A percentile compares a stretch with the other conserved stretches of the same genome.
Conservation (phyloP, 1,140 invertebrate genomes). For the Heliconius hewitsoni region DNA sequence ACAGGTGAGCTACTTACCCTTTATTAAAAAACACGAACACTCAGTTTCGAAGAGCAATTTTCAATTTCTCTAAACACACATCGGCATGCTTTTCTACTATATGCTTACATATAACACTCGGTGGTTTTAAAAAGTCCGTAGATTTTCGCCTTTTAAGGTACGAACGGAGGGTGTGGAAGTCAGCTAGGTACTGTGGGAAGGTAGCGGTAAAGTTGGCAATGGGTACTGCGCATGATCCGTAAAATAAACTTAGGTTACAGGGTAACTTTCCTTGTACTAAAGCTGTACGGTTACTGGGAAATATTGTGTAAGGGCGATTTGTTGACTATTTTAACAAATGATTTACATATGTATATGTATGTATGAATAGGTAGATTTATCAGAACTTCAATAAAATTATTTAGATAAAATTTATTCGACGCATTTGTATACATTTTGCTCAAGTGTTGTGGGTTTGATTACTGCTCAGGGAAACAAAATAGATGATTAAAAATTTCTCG, state of each 20-base stretch:
- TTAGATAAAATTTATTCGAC: too few relatives aligned
- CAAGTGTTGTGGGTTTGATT: too few relatives aligned
- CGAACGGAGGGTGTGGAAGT: conserved; percentile 49
- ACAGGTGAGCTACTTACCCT: conserved; percentile 59
- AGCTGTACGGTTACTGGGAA: not conserved
- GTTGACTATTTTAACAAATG: not conserved
- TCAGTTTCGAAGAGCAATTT: conserved; percentile 55
- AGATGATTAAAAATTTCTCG: too few relatives aligned
- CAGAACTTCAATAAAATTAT: too few relatives aligned
- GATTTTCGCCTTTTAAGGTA: conserved; percentile 41
- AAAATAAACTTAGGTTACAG: conserved; percentile 48
- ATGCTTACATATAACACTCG: conserved; percentile 74
- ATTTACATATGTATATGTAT: not conserved
- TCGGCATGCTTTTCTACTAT: conserved; percentile 67
- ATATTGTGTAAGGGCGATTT: not conserved
- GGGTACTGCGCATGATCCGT: conserved; percentile 54
- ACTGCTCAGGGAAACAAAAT: too few relatives aligned
- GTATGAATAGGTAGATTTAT: too few relatives aligned
- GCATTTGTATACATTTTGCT: too few relatives aligned
- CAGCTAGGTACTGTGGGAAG: conserved; percentile 52
- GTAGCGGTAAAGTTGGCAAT: conserved; percentile 45
- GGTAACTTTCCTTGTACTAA: conserved; percentile 38
- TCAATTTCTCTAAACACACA: conserved; percentile 65
- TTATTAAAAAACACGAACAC: conserved; percentile 56
- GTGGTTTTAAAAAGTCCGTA: conserved; percentile 54